These are phyloP conservation scores for Trochalopteron elliotii DNA, from an alignment of 2,113 vertebrate genomes.

Conservation along the genomic window DNA sequence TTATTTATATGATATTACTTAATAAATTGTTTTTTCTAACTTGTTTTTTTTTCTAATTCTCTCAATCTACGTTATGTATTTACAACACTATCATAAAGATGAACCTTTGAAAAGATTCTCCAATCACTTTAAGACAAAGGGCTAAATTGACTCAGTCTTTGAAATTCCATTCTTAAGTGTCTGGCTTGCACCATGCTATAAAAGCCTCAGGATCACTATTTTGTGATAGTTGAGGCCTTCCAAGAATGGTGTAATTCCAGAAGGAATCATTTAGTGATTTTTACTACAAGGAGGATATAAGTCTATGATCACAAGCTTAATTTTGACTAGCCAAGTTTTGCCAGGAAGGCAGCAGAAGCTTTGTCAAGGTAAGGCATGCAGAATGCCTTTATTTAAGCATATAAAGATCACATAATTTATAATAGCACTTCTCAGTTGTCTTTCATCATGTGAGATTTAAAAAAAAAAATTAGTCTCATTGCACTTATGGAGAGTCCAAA, in stretches of 20 bases:
- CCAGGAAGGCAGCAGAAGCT: not conserved
- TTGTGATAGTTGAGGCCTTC: not conserved
- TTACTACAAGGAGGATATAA: not conserved
- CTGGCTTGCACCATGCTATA: not conserved
- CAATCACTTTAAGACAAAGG: not conserved
- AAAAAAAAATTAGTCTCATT: not conserved
- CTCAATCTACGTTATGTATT: constrained; percentile 24
- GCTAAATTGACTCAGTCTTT: not conserved
- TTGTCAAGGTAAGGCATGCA: not conserved
- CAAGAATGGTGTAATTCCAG: not conserved
- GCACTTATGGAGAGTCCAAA: not conserved
- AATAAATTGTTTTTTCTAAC: constrained; percentile 86
- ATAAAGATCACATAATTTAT: not conserved
- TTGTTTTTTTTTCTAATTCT: constrained; percentile 50
- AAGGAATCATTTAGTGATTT: not conserved
- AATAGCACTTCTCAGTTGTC: not conserved
- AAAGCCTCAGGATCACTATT: not conserved
- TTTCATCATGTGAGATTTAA: not conserved
- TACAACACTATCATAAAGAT: not conserved
- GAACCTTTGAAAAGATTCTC: not conserved
- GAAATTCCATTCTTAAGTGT: not conserved
- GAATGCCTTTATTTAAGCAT: not conserved
- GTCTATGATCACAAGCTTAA: not conserved
- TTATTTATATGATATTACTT: constrained; percentile 94
- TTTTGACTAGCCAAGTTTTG: not conserved